These are phyloP conservation scores for Drosophila kanekoi DNA, from an alignment of 2,888 invertebrate species.

Conservation along the genomic window DNA sequence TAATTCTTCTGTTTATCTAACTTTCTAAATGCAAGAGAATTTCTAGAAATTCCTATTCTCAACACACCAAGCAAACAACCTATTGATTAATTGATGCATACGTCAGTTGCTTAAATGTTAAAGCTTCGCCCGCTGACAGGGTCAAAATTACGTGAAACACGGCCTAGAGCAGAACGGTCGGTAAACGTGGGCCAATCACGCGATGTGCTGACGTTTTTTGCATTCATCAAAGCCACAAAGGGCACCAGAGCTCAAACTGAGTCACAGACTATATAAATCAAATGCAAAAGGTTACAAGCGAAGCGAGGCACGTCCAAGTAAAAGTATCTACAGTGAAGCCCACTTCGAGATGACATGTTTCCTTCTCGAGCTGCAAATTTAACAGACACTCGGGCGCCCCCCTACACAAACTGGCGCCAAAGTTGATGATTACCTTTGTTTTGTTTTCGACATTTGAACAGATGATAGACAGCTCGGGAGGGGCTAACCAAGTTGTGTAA, in stretches of 20 bases:
- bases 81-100: constrained; percentile 57
- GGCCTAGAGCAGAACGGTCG: constrained; percentile 1
- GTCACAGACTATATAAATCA: constrained; percentile 54
- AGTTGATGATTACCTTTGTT: constrained; percentile 35
- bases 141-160: constrained; percentile 63
- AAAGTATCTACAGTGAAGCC: constrained; percentile 8
- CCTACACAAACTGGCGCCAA: constrained; percentile 19
- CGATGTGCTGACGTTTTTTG: constrained; percentile 55
- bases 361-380: constrained; percentile 11
- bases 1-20: not conserved
- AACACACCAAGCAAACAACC: constrained; percentile 14
- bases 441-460: constrained; percentile 11
- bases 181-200: constrained; percentile 63
- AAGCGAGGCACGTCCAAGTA: constrained; percentile 20
- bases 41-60: not conserved
- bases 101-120: constrained; percentile 32
- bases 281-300: constrained; percentile 58
- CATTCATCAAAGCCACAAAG: constrained; percentile 46
- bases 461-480: constrained; percentile 28
- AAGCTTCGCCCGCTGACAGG: constrained; percentile 51
- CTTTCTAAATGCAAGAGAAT: not conserved
- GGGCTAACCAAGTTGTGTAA: no score
- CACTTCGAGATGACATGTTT: constrained; percentile 50
- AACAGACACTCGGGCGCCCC: constrained; percentile 60
- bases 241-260: constrained; percentile 41